Base-by-base conservation (phyloP, 2,797 vertebrate genomes). In the Urosaurus nigricauda region DNA sequence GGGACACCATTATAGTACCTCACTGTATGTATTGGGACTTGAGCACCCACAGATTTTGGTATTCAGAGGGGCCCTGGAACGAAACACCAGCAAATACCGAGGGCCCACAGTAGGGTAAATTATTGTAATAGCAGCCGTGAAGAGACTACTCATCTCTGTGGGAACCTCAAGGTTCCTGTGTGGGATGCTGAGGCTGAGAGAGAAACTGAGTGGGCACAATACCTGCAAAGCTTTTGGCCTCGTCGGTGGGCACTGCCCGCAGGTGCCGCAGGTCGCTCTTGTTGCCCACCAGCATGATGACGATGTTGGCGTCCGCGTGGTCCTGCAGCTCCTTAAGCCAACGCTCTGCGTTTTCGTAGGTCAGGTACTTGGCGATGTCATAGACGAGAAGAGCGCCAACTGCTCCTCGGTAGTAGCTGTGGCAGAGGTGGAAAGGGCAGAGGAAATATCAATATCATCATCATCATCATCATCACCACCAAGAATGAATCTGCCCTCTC, bases 311-410 rank as follows among this genome's bases (percentile, higher is more conserved):
- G 0, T 98, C 98, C 0, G 98, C 98, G 0, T 98, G 98, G 94
- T 98, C 98, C 95, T 97, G 97, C 95, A 98, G 96, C 96, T 98
- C 98, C 94, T 98, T 98, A 92, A 98, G 96, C 98, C 98, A 98
- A 92, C 98, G 98, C 94, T 98, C 98, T 0, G 97, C 97, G 0
- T 98, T 98, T 92, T 98, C 98, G 0, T 98, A 98, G 0, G 98
- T 98, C 96, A 98, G 96, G 96, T 98, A 98, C 89, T 98, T 98
- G 89, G 98, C 98, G 0, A 98, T 98, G 96, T 98, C 98, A 0
- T 98, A 98, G 37, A 98, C 98, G 0, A 98, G 90, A 65, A 98
- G 97, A 0, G 98, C 98, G 12, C 98, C 98, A 0, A 98, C 98
- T 0, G 98, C 98, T 2, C 98, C 98, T 0, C 98, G 96, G 93